Evolutionary conservation across 2,888 invertebrate species (phyloP).

Genomic region (Octodonta nipae): DNA sequence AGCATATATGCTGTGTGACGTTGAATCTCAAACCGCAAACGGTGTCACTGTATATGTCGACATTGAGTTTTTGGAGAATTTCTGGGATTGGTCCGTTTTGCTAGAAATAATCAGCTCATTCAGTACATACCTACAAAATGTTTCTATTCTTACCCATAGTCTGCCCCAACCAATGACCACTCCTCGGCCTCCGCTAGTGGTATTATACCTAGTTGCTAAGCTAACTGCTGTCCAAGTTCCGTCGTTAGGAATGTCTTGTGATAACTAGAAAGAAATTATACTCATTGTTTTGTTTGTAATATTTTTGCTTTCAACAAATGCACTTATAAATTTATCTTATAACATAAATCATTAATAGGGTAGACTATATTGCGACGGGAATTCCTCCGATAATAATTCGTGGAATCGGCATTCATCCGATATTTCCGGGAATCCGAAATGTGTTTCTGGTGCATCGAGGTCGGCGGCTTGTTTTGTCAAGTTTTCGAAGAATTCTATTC

Average conservation of each 20-base stretch:
- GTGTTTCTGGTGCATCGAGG: too few relatives aligned
- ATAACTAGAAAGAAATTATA: conserved; percentile 1
- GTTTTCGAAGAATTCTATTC: too few relatives aligned
- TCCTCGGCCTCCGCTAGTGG: conserved; percentile 2
- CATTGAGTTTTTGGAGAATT: conserved; percentile 8
- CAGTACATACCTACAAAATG: too few relatives aligned
- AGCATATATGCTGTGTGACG: conserved; percentile 9
- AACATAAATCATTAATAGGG: too few relatives aligned
- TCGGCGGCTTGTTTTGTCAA: too few relatives aligned
- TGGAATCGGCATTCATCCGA: too few relatives aligned
- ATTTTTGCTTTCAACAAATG: too few relatives aligned
- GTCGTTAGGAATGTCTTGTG: neutral
- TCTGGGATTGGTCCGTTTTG: conserved; percentile 6
- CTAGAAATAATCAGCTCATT: conserved; percentile 2
- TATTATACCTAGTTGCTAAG: conserved; percentile 6
- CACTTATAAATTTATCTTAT: too few relatives aligned
- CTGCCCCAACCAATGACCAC: conserved; percentile 9
- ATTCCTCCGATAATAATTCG: too few relatives aligned
- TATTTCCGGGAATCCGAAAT: too few relatives aligned
- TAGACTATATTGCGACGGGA: too few relatives aligned
- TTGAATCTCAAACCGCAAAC: conserved; percentile 5
- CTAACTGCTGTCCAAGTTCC: conserved; percentile 6
- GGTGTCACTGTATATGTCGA: conserved; percentile 4
- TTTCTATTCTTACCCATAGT: conserved; percentile 2
- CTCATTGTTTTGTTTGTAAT: too few relatives aligned